Evolutionary conservation across 2,888 invertebrate species (phyloP).

Genomic region (Ceramica pisi): DNA sequence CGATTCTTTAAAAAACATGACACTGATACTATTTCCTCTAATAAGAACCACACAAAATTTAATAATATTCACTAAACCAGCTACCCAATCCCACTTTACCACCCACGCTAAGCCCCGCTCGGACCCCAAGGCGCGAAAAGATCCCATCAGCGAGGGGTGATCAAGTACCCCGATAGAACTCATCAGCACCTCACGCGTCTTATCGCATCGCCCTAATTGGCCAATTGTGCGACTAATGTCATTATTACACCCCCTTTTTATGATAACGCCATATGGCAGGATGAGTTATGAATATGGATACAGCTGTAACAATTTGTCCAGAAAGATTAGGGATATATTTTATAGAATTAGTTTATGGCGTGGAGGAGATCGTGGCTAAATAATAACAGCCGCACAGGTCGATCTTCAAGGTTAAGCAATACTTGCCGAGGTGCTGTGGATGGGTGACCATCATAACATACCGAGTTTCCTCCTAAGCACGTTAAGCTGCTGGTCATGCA

Average conservation of each 20-base stretch:
- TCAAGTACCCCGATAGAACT: slow-evolving; percentile 55
- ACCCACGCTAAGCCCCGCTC: background rate
- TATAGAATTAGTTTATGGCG: background rate
- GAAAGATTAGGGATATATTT: background rate
- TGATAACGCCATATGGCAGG: slow-evolving; percentile 43
- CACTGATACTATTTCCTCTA: too few species aligned
- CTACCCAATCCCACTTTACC: slow-evolving; percentile 16
- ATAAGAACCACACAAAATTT: background rate
- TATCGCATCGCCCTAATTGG: slow-evolving; percentile 56
- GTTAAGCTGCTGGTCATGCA: too few species aligned
- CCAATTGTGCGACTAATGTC: slow-evolving; percentile 61
- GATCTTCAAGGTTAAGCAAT: too few species aligned
- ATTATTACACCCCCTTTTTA: slow-evolving; percentile 55
- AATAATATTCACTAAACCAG: background rate
- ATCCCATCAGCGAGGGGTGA: slow-evolving; percentile 62
- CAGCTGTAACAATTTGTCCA: slow-evolving; percentile 21
- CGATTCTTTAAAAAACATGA: too few species aligned
- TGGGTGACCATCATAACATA: too few species aligned
- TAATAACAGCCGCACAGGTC: too few species aligned
- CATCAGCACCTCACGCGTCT: slow-evolving; percentile 49
- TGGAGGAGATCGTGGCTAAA: too few species aligned
- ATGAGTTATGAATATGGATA: slow-evolving; percentile 20
- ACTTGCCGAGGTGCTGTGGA: too few species aligned
- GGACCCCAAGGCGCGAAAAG: slow-evolving; percentile 46
- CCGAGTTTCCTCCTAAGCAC: too few species aligned